Evolutionary conservation across 2,888 invertebrate genomes (phyloP).

Genomic region (Drosophila nigricruria): DNA sequence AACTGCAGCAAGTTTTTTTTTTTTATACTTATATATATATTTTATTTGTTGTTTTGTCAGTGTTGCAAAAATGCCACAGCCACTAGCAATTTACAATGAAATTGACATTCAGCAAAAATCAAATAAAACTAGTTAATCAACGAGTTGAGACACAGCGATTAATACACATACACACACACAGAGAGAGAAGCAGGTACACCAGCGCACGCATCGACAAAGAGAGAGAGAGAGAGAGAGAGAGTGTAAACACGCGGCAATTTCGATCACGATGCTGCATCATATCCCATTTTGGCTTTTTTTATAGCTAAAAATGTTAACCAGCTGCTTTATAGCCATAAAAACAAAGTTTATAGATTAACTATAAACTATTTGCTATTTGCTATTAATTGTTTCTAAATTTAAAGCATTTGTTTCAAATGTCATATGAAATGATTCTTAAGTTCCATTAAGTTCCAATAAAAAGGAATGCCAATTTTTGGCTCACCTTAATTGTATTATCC

Average conservation of each 20-base stretch:
- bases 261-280: conserved; percentile 42
- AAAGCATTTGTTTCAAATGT: no score
- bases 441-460: no score
- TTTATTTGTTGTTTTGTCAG: conserved; percentile 52
- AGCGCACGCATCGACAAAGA: conserved; percentile 26
- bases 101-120: conserved; percentile 77
- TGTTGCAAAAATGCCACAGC: conserved; percentile 55
- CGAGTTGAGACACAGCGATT: conserved; percentile 52
- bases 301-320: not conserved
- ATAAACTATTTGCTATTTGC: not conserved
- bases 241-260: conserved; percentile 21
- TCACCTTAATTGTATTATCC: no score
- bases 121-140: conserved; percentile 74
- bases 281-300: conserved; percentile 3
- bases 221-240: conserved; percentile 7
- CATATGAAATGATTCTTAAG: no score
- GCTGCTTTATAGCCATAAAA: not conserved
- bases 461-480: no score
- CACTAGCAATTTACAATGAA: conserved; percentile 69
- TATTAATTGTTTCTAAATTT: no score
- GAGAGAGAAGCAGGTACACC: conserved; percentile 16
- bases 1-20: conserved; percentile 17
- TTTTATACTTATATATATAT: no score
- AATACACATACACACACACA: conserved; percentile 30
- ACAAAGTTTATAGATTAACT: not conserved